Base-by-base conservation (phyloP, 2,797 vertebrate species). In the Labeo calbasu region DNA sequence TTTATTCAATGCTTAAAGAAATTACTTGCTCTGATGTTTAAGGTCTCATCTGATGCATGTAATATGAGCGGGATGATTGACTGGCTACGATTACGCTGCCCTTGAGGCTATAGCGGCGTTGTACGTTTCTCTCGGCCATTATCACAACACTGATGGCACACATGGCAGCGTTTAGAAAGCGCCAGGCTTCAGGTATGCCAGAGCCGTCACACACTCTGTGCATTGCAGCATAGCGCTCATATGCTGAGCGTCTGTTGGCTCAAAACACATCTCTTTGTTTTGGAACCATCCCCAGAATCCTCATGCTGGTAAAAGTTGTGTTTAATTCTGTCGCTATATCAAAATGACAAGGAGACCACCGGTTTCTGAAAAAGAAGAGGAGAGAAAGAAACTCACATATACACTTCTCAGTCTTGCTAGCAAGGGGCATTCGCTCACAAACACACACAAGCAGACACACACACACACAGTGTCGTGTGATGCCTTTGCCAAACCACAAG, bases 401-500 rank as follows among this genome's bases (percentile, higher is more conserved):
- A 86, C 68, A 81, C 77, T 78, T 81, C 65, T 81, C 36, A 32
- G 36, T 71, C 40, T 59, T 82, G 55, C 73, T 80, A 78, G 82
- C 73, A 48, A 83, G 40, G 80, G 84, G 86, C 76, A 86, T 55
- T 71, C 46, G 59, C 85, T 72, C 69, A 82, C 77, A 85, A 65
- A 82, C 69, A 72, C 82, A 85, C 55, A 69, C 84, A 85, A 86
- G 81, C 69, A 63, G 89, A 88, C 79, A 90, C 82, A 89, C 10
- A 86, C 81, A 85, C 82, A 85, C 79, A 81, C 13, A 77, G 92
- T 94, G 94, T 92, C 93, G 92, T 95, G 95, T 95, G 95, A 96
- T 94, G 94, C 92, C 88, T 87, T 91, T 95, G 95, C 95, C 95
- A 96, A 96, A 95, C 96, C 95, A 94, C 94, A 94, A 96, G 92